These are phyloP conservation scores for Melieria omissa DNA, from an alignment of 2,888 invertebrate species.

Conservation along the genomic window DNA sequence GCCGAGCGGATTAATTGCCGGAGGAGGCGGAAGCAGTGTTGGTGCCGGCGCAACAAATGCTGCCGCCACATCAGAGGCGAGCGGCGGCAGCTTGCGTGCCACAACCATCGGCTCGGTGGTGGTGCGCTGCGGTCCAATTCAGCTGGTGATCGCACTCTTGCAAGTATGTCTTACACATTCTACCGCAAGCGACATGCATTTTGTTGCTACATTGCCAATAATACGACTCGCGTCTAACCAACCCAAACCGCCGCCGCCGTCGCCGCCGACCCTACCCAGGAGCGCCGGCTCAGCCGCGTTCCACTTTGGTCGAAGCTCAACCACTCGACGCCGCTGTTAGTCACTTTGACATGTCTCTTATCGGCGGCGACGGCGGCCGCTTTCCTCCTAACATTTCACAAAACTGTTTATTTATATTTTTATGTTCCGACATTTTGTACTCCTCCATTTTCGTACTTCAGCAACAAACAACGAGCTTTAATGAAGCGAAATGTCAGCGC, in stretches of 20 bases:
- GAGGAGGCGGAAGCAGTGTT: constrained; percentile 24
- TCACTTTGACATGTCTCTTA: too few relatives aligned
- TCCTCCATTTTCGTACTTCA: neutral
- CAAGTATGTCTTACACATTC: constrained; percentile 72
- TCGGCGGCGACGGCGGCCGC: too few relatives aligned
- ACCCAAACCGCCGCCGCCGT: too few relatives aligned
- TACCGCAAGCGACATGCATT: neutral
- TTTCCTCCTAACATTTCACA: too few relatives aligned
- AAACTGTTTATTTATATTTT: neutral
- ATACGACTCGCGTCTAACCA: too few relatives aligned
- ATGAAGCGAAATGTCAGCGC: constrained; percentile 17
- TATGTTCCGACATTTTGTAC: neutral
- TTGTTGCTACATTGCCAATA: too few relatives aligned
- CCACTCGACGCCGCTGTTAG: too few relatives aligned
- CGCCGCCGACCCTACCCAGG: too few relatives aligned
- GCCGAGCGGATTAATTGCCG: constrained; percentile 48
- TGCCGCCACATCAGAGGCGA: constrained; percentile 8
- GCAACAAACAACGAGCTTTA: neutral
- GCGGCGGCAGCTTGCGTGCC: constrained; percentile 67
- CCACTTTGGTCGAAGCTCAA: neutral
- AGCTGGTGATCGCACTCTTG: constrained; percentile 87
- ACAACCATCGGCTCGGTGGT: constrained; percentile 93
- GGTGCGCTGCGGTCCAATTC: constrained; percentile 85
- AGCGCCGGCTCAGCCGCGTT: neutral
- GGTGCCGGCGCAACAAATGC: constrained; percentile 18